Base-by-base conservation (phyloP, 2,797 vertebrate species). In the Pagetopsis macropterus region DNA sequence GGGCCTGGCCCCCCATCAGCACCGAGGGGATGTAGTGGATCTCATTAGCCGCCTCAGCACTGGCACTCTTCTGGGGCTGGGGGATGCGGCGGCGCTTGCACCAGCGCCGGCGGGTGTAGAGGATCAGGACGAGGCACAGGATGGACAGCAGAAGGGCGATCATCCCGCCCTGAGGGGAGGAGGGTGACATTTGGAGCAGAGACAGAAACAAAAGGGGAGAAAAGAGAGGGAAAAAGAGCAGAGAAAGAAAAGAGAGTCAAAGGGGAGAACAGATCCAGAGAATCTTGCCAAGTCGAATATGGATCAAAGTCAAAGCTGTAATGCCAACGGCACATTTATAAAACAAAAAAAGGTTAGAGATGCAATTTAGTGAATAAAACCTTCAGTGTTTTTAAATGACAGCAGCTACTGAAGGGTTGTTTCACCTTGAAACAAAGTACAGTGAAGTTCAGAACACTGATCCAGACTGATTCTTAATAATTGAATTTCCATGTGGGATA, bases 1-100 rank as follows among this genome's bases (percentile, higher is more conserved):
- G 92, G 16, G 97, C 97, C 3, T 98, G 98, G 45, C 98, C 97
- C 3, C 98, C 97, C 43, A 99, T 98, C 88, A 99, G 94, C 84
- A 99, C 98, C 0, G 98, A 99, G 0, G 98, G 98, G 88, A 99
- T 99, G 93, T 99, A 99, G 90, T 99, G 98, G 87, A 99, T 99
- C 93, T 99, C 98, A 2, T 99, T 99, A 87, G 98, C 98, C 0
- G 98, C 98, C 86, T 99, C 98, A 0, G 98, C 98, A 0, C 98
- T 99, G 77, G 98, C 98, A 0, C 98, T 99, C 83, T 99, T 99
- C 94, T 99, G 98, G 1, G 98, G 98, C 90, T 99, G 98, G 0
- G 98, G 98, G 46, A 98, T 97, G 1, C 98, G 96, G 37, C 98
- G 96, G 37, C 98, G 96, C 83, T 99, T 99, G 84, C 98, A 99